Evolutionary conservation across 2,888 invertebrate species (phyloP).

Genomic region (Smittia sp.): DNA sequence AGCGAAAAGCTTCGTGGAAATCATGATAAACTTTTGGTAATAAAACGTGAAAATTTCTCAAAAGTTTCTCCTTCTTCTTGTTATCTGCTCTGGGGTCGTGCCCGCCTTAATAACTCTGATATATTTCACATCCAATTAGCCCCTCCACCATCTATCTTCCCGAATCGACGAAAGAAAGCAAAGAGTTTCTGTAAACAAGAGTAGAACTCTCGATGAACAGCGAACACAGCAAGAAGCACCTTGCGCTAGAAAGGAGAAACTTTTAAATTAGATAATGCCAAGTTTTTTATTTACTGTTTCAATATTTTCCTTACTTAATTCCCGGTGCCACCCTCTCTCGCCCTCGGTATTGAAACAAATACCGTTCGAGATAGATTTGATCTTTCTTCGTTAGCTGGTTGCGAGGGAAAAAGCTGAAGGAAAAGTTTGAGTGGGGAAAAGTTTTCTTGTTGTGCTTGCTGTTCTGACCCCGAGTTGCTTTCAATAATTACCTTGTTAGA

Average conservation of each 20-base stretch:
- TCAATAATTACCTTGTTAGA: slow-evolving; percentile 21
- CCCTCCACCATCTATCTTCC: background rate
- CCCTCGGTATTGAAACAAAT: slow-evolving; percentile 8
- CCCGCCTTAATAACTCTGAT: slow-evolving; percentile 5
- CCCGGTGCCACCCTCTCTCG: background rate
- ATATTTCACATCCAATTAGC: slow-evolving; percentile 34
- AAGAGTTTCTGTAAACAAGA: slow-evolving; percentile 8
- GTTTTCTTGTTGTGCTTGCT: slow-evolving; percentile 22
- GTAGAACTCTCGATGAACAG: background rate
- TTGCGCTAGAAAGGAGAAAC: slow-evolving; percentile 1
- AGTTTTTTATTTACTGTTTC: slow-evolving; percentile 34
- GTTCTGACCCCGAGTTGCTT: background rate
- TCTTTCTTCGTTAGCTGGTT: slow-evolving; percentile 1
- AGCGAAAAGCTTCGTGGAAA: no score
- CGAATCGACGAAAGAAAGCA: background rate
- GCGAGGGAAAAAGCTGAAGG: background rate
- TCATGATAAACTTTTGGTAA: background rate
- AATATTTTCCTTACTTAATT: slow-evolving; percentile 8
- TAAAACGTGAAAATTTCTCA: background rate
- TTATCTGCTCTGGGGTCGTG: background rate
- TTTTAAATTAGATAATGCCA: slow-evolving; percentile 29
- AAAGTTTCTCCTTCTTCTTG: background rate
- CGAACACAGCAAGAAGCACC: no score
- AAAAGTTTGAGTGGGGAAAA: slow-evolving; percentile 4
- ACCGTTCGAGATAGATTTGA: slow-evolving; percentile 10